Conservation (phyloP, 2,888 invertebrate genomes). For the Leptura quadrifasciata region DNA sequence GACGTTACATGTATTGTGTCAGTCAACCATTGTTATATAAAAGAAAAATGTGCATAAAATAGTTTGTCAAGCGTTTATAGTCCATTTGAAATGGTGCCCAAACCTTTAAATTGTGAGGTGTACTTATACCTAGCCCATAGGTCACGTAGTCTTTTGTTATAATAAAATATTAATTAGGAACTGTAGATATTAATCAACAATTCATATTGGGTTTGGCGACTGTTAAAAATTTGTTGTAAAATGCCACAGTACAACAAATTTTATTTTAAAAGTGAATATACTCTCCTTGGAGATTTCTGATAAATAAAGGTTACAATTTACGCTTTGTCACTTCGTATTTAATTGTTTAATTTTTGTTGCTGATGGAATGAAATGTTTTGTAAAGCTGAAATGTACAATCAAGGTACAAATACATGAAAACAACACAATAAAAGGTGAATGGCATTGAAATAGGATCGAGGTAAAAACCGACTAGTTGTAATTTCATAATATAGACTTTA, state of each 20-base stretch:
- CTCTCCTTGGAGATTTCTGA: not conserved
- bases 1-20: too few relatives aligned
- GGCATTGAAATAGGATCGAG: not conserved
- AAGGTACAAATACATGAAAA: not conserved
- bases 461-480: not conserved
- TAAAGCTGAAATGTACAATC: not conserved
- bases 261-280: not conserved
- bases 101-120: too few relatives aligned
- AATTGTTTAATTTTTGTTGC: not conserved
- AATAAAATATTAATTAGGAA: not conserved
- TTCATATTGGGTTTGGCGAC: not conserved
- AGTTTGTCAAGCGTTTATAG: too few relatives aligned
- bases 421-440: not conserved
- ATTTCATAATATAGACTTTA: not conserved
- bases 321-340: slow-evolving; percentile 2
- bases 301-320: not conserved
- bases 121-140: not conserved
- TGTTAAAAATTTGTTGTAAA: not conserved
- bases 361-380: not conserved
- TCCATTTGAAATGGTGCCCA: too few relatives aligned
- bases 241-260: not conserved
- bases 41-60: too few relatives aligned
- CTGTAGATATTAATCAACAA: not conserved
- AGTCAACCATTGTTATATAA: too few relatives aligned
- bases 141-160: not conserved